Conservation (phyloP, 2,113 vertebrate genomes). For the Nanorana parkeri region DNA sequence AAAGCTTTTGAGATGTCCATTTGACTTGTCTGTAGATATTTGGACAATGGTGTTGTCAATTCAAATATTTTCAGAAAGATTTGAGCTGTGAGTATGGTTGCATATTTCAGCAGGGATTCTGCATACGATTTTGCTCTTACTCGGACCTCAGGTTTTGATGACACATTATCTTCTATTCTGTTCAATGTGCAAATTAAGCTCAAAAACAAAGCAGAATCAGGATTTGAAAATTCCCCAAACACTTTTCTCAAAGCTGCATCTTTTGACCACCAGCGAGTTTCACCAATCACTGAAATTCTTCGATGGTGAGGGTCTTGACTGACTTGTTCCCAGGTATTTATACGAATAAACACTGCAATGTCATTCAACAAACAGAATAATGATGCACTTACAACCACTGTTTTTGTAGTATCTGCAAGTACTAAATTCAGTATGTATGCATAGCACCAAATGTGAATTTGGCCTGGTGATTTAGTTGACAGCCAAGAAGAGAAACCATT, state of each 20-base stretch:
- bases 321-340: no score
- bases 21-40: no score
- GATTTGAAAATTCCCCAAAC: background rate
- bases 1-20: no score
- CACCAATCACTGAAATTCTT: conserved; percentile 6
- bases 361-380: conserved; percentile 40
- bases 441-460: conserved; percentile 56
- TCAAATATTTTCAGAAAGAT: background rate
- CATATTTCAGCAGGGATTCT: background rate
- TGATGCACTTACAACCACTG: no score
- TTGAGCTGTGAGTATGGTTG: background rate
- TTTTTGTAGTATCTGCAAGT: conserved; percentile 51
- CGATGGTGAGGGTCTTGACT: conserved; percentile 47
- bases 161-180: background rate
- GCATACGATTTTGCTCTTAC: no score
- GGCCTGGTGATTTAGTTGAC: conserved; percentile 37
- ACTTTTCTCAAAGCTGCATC: background rate
- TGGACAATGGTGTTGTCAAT: no score
- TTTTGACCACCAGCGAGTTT: conserved; percentile 12
- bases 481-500: conserved; percentile 52
- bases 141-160: no score
- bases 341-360: background rate
- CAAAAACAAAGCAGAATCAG: background rate
- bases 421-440: conserved; percentile 52
- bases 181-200: background rate